Conservation (phyloP, 2,888 invertebrate species). For the Parnassius apollo region DNA sequence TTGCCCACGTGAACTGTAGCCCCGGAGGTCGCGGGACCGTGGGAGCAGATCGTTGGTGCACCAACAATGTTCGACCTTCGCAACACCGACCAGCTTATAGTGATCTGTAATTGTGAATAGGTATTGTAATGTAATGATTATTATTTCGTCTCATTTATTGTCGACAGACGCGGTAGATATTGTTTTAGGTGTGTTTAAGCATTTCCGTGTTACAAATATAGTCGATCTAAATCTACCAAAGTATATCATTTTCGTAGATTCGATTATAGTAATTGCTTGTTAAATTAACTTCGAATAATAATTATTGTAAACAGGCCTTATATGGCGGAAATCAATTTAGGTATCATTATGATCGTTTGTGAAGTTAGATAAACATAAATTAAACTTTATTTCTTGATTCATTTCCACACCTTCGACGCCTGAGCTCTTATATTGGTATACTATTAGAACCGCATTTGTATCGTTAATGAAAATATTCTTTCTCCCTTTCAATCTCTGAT, state of each 20-base stretch:
- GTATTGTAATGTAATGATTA: conserved; percentile 5
- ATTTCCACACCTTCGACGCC: too few relatives aligned
- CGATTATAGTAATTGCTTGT: conserved; percentile 18
- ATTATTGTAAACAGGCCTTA: conserved; percentile 10
- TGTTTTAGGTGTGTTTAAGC: conserved; percentile 12
- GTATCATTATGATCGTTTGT: background rate
- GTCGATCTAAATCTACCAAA: conserved; percentile 6
- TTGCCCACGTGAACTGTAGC: conserved; percentile 44
- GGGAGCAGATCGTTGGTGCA: conserved; percentile 36
- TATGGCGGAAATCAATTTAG: background rate
- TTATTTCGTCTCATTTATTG: conserved; percentile 13
- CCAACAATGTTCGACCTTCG: conserved; percentile 32
- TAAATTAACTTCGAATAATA: conserved; percentile 16
- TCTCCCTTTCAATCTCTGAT: too few relatives aligned
- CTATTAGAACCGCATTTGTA: too few relatives aligned
- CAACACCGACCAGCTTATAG: conserved; percentile 15
- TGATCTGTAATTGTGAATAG: conserved; percentile 12
- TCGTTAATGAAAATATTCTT: too few relatives aligned
- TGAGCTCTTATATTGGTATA: too few relatives aligned
- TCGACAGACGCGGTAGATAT: conserved; percentile 8
- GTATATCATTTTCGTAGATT: conserved; percentile 10
- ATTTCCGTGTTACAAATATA: conserved; percentile 24
- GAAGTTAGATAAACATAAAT: background rate
- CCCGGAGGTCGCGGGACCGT: conserved; percentile 45
- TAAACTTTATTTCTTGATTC: too few relatives aligned